Evolutionary conservation across 2,888 invertebrate genomes (phyloP).

Genomic region (Leucophenga maculata): DNA sequence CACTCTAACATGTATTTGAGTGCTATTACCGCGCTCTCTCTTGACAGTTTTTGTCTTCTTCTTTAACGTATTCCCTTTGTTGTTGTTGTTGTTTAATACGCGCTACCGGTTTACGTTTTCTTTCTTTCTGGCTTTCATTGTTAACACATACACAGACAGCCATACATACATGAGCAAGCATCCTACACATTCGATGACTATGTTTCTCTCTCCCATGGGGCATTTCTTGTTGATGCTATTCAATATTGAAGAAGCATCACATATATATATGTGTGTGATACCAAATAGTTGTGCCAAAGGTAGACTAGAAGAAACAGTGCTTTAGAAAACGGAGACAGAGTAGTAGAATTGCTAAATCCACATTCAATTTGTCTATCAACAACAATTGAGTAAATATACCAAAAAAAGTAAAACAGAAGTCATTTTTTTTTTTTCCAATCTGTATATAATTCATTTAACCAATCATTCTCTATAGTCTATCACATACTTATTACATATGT

Average conservation of each 20-base stretch:
- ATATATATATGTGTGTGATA: too few species aligned
- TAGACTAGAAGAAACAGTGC: conserved; percentile 38
- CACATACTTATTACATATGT: too few species aligned
- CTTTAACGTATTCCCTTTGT: background rate
- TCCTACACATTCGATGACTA: too few species aligned
- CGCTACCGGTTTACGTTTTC: too few species aligned
- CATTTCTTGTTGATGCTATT: background rate
- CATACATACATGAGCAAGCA: too few species aligned
- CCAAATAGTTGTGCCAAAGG: background rate
- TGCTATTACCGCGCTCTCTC: background rate
- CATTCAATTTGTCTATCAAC: conserved; percentile 70
- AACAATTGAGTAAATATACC: conserved; percentile 59
- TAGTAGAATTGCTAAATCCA: conserved; percentile 44
- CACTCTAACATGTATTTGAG: background rate
- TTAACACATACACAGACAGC: too few species aligned
- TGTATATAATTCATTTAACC: too few species aligned
- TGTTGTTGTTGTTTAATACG: too few species aligned
- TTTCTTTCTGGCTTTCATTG: too few species aligned
- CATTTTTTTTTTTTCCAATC: too few species aligned
- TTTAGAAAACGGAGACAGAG: conserved; percentile 12
- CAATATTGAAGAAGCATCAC: background rate
- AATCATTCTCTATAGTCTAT: too few species aligned
- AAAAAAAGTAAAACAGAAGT: background rate
- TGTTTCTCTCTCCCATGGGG: too few species aligned
- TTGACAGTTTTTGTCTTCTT: background rate